Evolutionary conservation across 1,140 invertebrate species (phyloP), one percentile per base, ranked within the genome.

Genomic region (Rhynchophorus ferrugineus): DNA sequence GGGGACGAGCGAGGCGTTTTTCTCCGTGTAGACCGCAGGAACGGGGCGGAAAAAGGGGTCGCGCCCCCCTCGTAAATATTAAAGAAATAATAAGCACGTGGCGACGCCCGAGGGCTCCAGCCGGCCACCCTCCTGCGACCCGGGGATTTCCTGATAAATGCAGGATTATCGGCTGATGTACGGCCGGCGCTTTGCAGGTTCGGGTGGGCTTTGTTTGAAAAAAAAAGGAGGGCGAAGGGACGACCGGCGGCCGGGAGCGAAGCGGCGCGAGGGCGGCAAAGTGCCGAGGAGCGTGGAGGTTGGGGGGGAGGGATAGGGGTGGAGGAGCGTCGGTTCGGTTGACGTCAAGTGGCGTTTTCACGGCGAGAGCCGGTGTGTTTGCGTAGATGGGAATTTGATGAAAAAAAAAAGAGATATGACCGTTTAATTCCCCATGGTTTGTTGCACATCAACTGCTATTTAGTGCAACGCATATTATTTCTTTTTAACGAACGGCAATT

Each of bases 31-130:
- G n/a, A n/a, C n/a, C n/a, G n/a, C n/a, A n/a, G n/a, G n/a, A n/a
- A n/a, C n/a, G n/a, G n/a, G n/a, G n/a, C n/a, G n/a, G n/a, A n/a
- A n/a, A n/a, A n/a, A n/a, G n/a, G n/a, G n/a, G n/a, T n/a, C n/a
- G n/a, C n/a, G n/a, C n/a, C n/a, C n/a, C n/a, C 24, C 42, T 44
- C 41, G 38, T 54, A 54, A 54, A 54, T 54, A 54, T 54, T 54
- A 54, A 54, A 54, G 52, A 54, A 54, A 54, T 54, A 54, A 54
- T 54, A 54, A 54, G 52, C 52, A 54, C 44, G 52, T 54, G 52
- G 45, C 45, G 39, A 18, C 33, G 38, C 35, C 13, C 52, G 45
- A 11, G 24, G 24, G 24, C 5, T 6, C 24, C 5, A 29, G 24
- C 11, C 24, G n/a, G n/a, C 33, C 8, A n/a, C 37, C 13, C 37